These are phyloP conservation scores for Stercorarius parasiticus DNA, from an alignment of 2,113 vertebrate species.

Conservation along the genomic window DNA sequence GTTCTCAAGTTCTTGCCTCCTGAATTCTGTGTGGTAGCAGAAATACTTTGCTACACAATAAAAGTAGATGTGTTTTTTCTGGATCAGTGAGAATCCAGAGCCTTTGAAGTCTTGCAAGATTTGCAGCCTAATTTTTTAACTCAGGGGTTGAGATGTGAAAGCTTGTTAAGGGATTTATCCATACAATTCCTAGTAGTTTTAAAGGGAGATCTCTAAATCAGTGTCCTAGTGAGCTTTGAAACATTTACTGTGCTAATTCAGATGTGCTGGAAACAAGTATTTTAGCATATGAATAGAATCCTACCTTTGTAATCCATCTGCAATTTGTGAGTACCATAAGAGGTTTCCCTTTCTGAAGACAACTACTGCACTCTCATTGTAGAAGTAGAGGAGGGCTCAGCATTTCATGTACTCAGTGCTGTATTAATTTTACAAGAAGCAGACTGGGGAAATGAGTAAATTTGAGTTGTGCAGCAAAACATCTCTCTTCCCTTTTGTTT, in stretches of 20 bases:
- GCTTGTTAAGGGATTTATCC: background rate
- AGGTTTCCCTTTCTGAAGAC: background rate
- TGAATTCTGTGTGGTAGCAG: background rate
- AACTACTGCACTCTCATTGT: background rate
- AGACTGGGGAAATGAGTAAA: background rate
- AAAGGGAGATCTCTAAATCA: background rate
- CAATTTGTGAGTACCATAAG: background rate
- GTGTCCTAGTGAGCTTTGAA: background rate
- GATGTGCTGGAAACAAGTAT: background rate
- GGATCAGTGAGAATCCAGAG: background rate
- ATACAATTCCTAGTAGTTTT: background rate
- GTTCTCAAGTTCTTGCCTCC: background rate
- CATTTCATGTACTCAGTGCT: background rate
- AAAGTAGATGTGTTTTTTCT: background rate
- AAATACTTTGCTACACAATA: background rate
- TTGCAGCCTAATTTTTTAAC: background rate
- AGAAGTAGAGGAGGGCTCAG: background rate
- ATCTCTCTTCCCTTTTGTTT: background rate
- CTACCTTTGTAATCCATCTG: background rate
- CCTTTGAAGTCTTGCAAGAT: background rate
- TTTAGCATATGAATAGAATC: background rate
- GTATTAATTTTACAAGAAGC: background rate
- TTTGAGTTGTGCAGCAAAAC: background rate
- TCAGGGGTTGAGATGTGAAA: background rate
- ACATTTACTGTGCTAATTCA: background rate